Percentiles rank a stretch among this genome's conserved stretches.
Evolutionary conservation across 2,113 vertebrate genomes (phyloP).

Genomic region (Limnothrissa miodon): DNA sequence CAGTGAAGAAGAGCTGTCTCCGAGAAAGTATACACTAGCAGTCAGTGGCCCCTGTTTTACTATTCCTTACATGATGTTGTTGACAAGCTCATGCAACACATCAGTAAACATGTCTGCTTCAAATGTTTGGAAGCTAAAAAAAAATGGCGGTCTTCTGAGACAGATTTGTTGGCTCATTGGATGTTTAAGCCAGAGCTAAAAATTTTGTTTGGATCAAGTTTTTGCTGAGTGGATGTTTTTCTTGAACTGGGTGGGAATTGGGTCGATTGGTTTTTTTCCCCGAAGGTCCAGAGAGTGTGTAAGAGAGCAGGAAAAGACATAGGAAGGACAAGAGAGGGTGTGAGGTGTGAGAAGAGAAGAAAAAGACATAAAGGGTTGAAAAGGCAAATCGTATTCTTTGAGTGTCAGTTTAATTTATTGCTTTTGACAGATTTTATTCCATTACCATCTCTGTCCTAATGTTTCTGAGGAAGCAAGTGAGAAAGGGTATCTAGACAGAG

Average conservation of each 20-base stretch:
- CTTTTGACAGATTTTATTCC: background rate
- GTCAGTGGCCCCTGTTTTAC: background rate
- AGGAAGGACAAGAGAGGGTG: background rate
- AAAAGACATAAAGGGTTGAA: background rate
- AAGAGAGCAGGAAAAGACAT: too few relatives aligned
- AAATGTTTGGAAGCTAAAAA: background rate
- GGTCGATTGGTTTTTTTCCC: too few relatives aligned
- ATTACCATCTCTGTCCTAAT: background rate
- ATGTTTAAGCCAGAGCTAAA: background rate
- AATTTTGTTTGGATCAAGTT: background rate
- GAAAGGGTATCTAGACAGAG: background rate
- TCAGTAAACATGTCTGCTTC: background rate
- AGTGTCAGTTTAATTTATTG: background rate
- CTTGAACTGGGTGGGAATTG: background rate
- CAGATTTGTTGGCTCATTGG: background rate
- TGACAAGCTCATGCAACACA: background rate
- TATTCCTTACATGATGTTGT: background rate
- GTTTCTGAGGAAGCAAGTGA: background rate
- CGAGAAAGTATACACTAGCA: background rate
- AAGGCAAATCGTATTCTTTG: background rate
- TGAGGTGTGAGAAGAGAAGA: constrained; percentile 20
- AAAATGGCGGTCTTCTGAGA: background rate
- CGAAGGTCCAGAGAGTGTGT: background rate
- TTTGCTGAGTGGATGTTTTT: background rate
- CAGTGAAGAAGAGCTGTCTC: background rate